Conservation (phyloP, 2,797 vertebrate species). For the Anguilla obscura region DNA sequence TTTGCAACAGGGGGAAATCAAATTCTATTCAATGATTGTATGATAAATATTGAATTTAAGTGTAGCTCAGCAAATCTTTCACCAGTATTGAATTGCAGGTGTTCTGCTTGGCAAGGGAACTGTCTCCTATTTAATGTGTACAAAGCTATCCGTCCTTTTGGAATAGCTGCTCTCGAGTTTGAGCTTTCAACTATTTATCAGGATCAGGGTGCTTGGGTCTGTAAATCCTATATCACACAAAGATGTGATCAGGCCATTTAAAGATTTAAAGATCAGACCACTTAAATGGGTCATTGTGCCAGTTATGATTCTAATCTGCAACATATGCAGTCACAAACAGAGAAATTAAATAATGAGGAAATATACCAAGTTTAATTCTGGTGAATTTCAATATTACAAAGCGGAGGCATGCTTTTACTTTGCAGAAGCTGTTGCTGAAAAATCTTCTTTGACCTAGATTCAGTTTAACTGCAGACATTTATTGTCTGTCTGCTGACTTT, state of each 20-base stretch:
- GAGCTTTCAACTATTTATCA: background rate
- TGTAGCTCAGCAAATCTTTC: background rate
- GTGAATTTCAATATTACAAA: conserved; percentile 7
- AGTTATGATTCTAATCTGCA: background rate
- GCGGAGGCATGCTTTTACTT: background rate
- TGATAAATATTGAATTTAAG: background rate
- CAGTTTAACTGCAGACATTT: background rate
- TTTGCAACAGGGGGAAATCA: background rate
- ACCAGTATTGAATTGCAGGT: background rate
- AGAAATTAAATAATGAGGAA: background rate
- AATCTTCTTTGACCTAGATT: background rate
- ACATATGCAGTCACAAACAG: background rate
- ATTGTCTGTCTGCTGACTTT: background rate
- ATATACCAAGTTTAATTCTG: background rate
- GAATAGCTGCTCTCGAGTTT: background rate
- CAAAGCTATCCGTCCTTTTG: background rate
- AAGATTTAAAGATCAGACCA: too few species aligned
- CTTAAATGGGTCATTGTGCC: background rate
- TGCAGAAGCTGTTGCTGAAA: background rate
- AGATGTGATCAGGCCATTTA: too few species aligned
- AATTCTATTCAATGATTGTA: background rate
- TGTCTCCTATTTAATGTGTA: background rate
- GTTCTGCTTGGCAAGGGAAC: background rate
- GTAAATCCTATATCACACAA: background rate
- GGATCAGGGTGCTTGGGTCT: background rate